Base-by-base conservation (phyloP, 2,888 invertebrate species). In the Rutpela maculata region DNA sequence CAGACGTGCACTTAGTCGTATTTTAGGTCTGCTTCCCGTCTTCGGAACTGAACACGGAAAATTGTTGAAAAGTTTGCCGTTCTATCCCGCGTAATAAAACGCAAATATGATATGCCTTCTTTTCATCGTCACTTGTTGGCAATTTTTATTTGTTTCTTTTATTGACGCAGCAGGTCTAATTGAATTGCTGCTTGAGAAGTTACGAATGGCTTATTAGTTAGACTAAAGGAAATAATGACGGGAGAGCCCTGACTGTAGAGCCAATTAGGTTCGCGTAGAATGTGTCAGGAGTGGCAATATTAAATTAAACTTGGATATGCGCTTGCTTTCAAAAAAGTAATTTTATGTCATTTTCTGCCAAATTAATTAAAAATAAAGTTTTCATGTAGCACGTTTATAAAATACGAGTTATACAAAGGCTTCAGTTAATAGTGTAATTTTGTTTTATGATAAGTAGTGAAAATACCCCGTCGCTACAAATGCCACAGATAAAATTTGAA, bases 161-260 rank as follows among this genome's bases (percentile, higher is more conserved):
- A 62, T 22, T 18, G 18, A 12, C 43, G 11, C 43, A 12, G 11
- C 43, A 12, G 18, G 18, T 19, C 65, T 65, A 43, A 65, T 65
- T 65, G 65, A 65, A 65, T 43, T 43, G 65, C 65, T 43, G 9
- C 43, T 65, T 65, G 65, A 65, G 22, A 65, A 65, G 18, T 43
- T 22, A 65, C 63, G 43, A 43, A 65, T 43, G 6, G 43, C 65
- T 65, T 65, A 65, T 65, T 65, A 65, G 65, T 43, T 43, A 19
- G 43, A 65, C 43, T 65, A 50, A 43, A 19, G 65, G 65, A 43
- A 65, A 65, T 65, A 65, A 65, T 19, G 65, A 38, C 31, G 63
- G 17, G 18, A 10, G n/a, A 10, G n/a, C 11, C 65, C 17, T 22
- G 65, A 43, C 18, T 17, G 43, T 19, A 65, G 10, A 17, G 18